Conservation (phyloP, 2,888 invertebrate genomes). For the Epinotia demarniana region DNA sequence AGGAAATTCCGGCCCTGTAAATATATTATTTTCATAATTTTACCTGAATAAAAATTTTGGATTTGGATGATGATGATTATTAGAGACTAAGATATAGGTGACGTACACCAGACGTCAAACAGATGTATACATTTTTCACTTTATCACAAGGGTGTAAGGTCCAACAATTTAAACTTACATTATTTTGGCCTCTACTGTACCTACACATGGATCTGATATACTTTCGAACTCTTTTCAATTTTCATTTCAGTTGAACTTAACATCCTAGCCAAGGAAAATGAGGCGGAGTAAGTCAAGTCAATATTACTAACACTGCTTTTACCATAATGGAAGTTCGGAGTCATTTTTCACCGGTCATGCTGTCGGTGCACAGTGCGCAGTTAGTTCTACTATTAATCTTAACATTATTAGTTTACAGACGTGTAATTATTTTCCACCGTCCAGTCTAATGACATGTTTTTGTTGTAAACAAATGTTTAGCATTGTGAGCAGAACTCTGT, state of each 20-base stretch:
- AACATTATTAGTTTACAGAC: slow-evolving; percentile 37
- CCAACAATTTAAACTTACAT: no score
- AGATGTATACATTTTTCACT: no score
- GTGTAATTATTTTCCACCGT: slow-evolving; percentile 14
- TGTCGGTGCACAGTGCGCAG: slow-evolving; percentile 30
- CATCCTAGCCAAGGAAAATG: slow-evolving; percentile 60
- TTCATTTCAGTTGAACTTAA: not conserved
- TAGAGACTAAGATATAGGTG: no score
- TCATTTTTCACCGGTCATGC: slow-evolving; percentile 55
- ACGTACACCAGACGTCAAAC: no score
- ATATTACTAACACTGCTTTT: slow-evolving; percentile 65
- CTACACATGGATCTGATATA: not conserved
- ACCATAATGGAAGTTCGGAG: slow-evolving; percentile 65
- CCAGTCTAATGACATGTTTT: slow-evolving; percentile 1
- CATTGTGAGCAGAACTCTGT: no score
- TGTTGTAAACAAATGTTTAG: not conserved
- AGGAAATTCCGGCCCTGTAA: no score
- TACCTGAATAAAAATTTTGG: no score
- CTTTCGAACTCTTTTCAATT: not conserved
- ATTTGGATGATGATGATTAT: no score
- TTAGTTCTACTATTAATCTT: slow-evolving; percentile 42
- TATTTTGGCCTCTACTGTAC: no score
- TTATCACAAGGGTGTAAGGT: no score
- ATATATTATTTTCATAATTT: no score
- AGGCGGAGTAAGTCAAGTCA: slow-evolving; percentile 58